These are phyloP conservation scores for Eurystomus glaucurus DNA, from an alignment of 2,797 vertebrate genomes.

Conservation along the genomic window DNA sequence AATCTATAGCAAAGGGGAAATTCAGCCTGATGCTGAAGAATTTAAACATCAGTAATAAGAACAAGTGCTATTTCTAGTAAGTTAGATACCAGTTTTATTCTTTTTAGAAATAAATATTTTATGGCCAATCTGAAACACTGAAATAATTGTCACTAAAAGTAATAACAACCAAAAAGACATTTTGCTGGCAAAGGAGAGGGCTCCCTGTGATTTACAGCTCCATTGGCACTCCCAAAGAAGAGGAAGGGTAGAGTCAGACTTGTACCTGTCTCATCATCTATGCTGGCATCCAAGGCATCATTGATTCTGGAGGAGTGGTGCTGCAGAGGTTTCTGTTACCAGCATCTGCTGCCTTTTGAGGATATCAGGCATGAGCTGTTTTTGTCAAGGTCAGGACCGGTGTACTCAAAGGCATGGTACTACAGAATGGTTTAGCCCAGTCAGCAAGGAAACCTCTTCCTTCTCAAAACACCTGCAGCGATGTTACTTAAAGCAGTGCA, in stretches of 20 bases:
- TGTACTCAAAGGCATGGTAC: background rate
- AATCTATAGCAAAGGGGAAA: background rate
- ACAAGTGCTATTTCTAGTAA: background rate
- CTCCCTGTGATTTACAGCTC: background rate
- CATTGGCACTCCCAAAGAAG: background rate
- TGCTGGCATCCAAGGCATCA: background rate
- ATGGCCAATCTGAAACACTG: background rate
- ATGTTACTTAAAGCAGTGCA: background rate
- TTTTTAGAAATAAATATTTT: background rate
- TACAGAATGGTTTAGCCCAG: background rate
- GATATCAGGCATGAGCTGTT: background rate
- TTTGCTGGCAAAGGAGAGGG: background rate
- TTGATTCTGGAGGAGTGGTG: background rate
- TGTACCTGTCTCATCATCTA: background rate
- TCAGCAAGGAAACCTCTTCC: background rate
- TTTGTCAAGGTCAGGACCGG: background rate
- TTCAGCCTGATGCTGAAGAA: background rate
- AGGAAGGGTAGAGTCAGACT: background rate
- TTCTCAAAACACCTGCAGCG: background rate
- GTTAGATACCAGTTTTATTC: background rate
- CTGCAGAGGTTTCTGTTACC: background rate
- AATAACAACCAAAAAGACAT: background rate
- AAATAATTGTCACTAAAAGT: background rate
- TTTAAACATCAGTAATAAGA: background rate
- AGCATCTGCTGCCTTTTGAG: background rate